Conservation (phyloP, 2,888 invertebrate species). For the Himalopsyche tibetana region DNA sequence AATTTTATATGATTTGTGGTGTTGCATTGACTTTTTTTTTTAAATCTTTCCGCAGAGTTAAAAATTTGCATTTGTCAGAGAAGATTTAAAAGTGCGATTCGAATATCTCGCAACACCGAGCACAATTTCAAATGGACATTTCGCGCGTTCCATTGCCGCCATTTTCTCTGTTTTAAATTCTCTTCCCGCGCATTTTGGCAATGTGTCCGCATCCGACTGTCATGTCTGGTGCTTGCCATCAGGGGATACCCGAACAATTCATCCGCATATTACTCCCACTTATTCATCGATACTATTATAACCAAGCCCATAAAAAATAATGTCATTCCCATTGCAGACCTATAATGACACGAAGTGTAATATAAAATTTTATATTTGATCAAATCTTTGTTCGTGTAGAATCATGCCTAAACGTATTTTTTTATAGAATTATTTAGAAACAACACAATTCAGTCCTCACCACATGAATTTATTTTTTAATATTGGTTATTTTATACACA, state of each 20-base stretch:
- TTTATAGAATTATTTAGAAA: no score
- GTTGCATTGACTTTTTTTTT: background rate
- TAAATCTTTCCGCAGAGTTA: background rate
- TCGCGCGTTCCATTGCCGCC: constrained; percentile 52
- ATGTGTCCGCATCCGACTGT: constrained; percentile 64
- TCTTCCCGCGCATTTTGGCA: constrained; percentile 67
- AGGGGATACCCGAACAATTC: background rate
- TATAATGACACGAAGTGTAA: no score
- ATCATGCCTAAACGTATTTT: no score
- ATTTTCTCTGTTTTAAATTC: constrained; percentile 61
- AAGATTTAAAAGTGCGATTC: constrained; percentile 49
- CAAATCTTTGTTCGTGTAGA: no score
- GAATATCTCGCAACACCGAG: constrained; percentile 59
- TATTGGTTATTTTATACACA: no score
- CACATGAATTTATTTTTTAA: no score
- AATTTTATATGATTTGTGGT: no score
- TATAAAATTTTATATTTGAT: no score
- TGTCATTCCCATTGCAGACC: no score
- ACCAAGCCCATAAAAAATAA: no score
- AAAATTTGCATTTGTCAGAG: constrained; percentile 39
- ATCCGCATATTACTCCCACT: background rate
- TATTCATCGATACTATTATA: no score
- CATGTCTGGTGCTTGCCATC: constrained; percentile 47
- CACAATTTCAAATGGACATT: constrained; percentile 51
- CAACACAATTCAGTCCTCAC: no score